A percentile compares a stretch with the other conserved stretches of the same genome.
These are phyloP conservation scores for Drosophila quadrilineata DNA, from an alignment of 1,140 invertebrate species.

Conservation along the genomic window DNA sequence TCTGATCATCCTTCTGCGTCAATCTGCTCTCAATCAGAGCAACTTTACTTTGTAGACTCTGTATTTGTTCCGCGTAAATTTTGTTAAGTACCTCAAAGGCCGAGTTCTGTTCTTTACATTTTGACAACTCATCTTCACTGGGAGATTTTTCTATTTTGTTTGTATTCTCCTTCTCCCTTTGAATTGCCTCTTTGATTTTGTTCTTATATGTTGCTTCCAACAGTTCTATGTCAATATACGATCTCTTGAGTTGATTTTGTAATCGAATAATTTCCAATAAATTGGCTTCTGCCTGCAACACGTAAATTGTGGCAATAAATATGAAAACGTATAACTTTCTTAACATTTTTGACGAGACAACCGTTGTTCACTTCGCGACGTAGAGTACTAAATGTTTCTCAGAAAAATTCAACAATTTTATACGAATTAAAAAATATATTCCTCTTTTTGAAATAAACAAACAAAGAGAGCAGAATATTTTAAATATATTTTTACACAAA, in stretches of 20 bases:
- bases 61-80: constrained; percentile 22
- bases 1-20: constrained; percentile 9
- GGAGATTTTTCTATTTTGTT: not conserved
- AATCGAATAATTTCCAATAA: constrained; percentile 21
- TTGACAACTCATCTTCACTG: constrained; percentile 4
- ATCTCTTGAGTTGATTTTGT: constrained; percentile 26
- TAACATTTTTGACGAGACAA: constrained; percentile 13
- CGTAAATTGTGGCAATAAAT: not conserved
- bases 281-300: not conserved
- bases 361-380: not conserved
- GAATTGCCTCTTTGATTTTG: constrained; percentile 19
- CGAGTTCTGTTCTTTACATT: constrained; percentile 17
- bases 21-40: not conserved
- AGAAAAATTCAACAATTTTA: not conserved
- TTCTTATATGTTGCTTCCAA: constrained; percentile 22
- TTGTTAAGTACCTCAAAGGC: constrained; percentile 25
- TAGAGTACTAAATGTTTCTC: constrained; percentile 18
- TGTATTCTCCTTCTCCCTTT: not conserved
- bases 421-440: constrained; percentile 4
- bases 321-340: not conserved
- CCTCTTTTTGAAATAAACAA: constrained; percentile 1
- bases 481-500: no score
- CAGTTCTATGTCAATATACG: constrained; percentile 19
- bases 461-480: no score
- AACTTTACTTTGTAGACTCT: not conserved